Evolutionary conservation across 1,140 invertebrate species (phyloP), one percentile per base, ranked within the genome.

Genomic region (Triops cancriformis): DNA sequence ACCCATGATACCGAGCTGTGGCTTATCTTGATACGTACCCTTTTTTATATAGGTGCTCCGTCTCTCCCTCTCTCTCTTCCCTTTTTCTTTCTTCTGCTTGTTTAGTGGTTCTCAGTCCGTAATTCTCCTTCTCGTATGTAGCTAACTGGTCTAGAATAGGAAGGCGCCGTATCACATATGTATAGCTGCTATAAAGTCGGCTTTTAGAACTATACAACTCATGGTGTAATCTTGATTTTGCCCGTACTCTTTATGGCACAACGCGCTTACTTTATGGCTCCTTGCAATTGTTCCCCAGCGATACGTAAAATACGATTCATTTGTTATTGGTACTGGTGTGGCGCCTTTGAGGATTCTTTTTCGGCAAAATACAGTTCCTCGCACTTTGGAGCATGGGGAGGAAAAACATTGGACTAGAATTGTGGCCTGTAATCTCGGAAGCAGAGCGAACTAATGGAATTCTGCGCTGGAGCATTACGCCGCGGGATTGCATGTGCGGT

Each of bases 381-480:
- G 23, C 51, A 18, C 14, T 64, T 14, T 18, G 10, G 51, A 1
- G 23, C 43, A 64, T 5, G 18, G n/a, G 6, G 14, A 6, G 18
- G 18, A 5, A 18, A 64, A 64, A 7, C 23, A 14, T 64, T n/a
- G 14, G 31, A 37, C 31, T 37, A 37, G 31, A 37, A 37, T 2
- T 37, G 31, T 37, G 2, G 31, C 31, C 7, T 64, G 51, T 18
- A 64, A 64, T 64, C 51, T 64, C 51, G 51, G 51, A 64, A 64
- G 51, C 51, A 64, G 7, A 64, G 51, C 51, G 23, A 64, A 64
- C n/a, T 64, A 64, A 64, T 64, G 51, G 51, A 64, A 64, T 64
- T 64, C 51, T 64, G 51, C 51, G n/a, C 51, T 64, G 51, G 51
- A 64, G 51, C 51, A 64, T 64, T 64, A 64, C 51, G 51, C 51